Evolutionary conservation across 2,113 vertebrate species (phyloP).

Genomic region (rat (Rattus norvegicus)): DNA sequence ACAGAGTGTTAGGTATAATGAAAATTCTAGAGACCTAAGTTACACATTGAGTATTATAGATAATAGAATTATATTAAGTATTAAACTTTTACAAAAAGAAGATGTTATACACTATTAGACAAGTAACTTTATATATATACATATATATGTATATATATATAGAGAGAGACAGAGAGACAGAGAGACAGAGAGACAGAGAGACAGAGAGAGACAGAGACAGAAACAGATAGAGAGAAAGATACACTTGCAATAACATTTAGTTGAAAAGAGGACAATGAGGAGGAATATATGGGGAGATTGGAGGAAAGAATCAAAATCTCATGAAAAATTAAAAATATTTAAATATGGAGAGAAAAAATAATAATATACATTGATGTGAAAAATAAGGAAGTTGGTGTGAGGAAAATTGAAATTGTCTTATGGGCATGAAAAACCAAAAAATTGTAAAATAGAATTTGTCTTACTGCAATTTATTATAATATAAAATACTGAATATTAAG

Average conservation of each 20-base stretch:
- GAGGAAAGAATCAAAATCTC: neutral
- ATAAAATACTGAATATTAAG: neutral
- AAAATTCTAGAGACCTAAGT: neutral
- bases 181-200: too few species aligned
- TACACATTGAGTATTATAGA: neutral
- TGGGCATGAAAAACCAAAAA: neutral
- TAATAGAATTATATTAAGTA: neutral
- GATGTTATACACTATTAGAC: neutral
- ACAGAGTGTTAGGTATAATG: neutral
- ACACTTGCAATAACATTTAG: neutral
- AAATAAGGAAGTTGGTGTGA: neutral
- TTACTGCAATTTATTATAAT: neutral
- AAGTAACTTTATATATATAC: neutral
- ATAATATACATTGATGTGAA: neutral
- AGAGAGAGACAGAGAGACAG: too few species aligned
- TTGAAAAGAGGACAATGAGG: neutral
- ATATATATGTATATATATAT: too few species aligned
- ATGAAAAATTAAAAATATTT: neutral
- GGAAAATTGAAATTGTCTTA: neutral
- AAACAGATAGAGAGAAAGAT: too few species aligned
- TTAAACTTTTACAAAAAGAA: neutral
- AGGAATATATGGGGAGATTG: rapidly evolving
- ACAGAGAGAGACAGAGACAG: too few species aligned
- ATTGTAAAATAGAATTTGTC: neutral
- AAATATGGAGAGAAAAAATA: neutral